Percentiles rank a stretch among this genome's conserved stretches.
phyloP scores from a whole-genome alignment of 2,888 invertebrate genomes.

The Spatulosminthurus flaviceps region DNA sequence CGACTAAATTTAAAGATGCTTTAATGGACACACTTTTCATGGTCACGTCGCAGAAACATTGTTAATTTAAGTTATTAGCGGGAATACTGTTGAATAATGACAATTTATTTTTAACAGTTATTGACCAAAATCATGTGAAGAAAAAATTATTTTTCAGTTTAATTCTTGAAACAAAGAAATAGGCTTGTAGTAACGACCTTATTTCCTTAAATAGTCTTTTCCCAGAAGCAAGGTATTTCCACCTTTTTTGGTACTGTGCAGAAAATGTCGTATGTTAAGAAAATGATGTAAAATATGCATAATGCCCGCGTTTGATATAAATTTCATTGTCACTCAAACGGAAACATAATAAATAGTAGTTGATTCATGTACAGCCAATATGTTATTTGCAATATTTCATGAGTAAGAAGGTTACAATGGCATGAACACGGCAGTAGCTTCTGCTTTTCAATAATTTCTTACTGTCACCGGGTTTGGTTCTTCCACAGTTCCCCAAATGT shows the following conservation, averaged over 20 bases:
- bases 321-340: slow-evolving; percentile 2
- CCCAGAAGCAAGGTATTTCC: background rate
- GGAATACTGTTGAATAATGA: too few species aligned
- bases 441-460: too few species aligned
- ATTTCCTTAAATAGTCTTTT: background rate
- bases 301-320: background rate
- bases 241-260: background rate
- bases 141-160: slow-evolving; percentile 19
- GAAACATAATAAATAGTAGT: background rate
- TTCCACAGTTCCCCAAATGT: too few species aligned
- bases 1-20: too few species aligned
- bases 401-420: background rate
- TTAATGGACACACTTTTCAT: too few species aligned
- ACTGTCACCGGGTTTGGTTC: too few species aligned
- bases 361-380: background rate
- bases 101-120: too few species aligned
- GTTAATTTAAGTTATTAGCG: too few species aligned
- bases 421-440: too few species aligned
- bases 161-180: background rate
- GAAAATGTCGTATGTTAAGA: background rate
- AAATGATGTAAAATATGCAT: background rate
- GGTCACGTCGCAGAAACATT: too few species aligned
- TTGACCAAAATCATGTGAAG: background rate
- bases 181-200: background rate
- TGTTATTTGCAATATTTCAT: background rate